These are phyloP conservation scores for Leptopilina myrica DNA, from an alignment of 2,888 invertebrate genomes.

Conservation along the genomic window DNA sequence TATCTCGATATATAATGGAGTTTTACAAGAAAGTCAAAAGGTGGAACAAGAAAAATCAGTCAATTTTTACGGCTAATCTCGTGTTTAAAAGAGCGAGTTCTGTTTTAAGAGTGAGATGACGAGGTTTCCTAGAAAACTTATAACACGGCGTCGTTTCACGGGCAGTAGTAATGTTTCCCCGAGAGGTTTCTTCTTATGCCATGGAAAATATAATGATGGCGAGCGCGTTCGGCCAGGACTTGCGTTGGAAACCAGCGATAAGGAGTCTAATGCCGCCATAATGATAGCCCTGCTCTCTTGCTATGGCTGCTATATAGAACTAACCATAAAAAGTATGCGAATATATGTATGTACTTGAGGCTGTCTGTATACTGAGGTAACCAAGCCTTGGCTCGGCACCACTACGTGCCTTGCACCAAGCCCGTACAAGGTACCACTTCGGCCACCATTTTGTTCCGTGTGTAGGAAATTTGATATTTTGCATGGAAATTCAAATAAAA, in stretches of 20 bases:
- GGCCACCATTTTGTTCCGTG: slow-evolving; percentile 1
- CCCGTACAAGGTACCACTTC: slow-evolving; percentile 36
- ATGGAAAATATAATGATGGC: slow-evolving; percentile 74
- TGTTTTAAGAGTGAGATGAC: slow-evolving; percentile 41
- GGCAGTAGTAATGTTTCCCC: slow-evolving; percentile 20
- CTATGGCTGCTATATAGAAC: slow-evolving; percentile 59
- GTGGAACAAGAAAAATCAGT: slow-evolving; percentile 24
- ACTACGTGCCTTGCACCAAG: slow-evolving; percentile 46
- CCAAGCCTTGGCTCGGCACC: slow-evolving; percentile 31
- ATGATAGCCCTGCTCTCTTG: slow-evolving; percentile 74
- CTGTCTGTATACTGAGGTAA: slow-evolving; percentile 10
- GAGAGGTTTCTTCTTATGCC: slow-evolving; percentile 64
- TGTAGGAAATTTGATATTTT: slow-evolving; percentile 4
- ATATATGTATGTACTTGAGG: slow-evolving; percentile 43
- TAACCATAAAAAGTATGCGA: slow-evolving; percentile 51
- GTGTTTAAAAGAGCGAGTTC: slow-evolving; percentile 39
- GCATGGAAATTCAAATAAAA: neutral
- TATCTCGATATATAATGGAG: neutral
- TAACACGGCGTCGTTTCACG: slow-evolving; percentile 29
- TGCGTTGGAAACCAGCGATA: slow-evolving; percentile 74
- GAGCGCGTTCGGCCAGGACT: slow-evolving; percentile 61
- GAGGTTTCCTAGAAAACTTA: slow-evolving; percentile 53
- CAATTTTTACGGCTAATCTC: slow-evolving; percentile 11
- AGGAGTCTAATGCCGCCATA: slow-evolving; percentile 76
- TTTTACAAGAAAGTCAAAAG: slow-evolving; percentile 21